Conservation (phyloP, 2,888 invertebrate species). For the Acrocyrtus sp. region DNA sequence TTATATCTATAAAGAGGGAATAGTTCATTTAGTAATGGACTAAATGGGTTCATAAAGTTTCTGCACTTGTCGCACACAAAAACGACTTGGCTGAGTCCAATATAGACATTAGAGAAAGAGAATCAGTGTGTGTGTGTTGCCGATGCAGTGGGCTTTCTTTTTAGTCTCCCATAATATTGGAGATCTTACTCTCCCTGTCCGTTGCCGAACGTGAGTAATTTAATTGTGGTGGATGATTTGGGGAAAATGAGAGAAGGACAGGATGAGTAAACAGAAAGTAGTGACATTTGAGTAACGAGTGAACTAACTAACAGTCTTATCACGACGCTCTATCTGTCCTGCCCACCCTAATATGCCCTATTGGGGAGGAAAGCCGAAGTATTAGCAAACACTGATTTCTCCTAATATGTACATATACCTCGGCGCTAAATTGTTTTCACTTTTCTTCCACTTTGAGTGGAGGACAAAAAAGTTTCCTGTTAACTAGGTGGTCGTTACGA, state of each 20-base stretch:
- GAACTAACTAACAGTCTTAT: background rate
- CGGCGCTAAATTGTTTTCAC: conserved; percentile 13
- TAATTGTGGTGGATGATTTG: conserved; percentile 25
- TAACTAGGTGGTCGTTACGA: too few relatives aligned
- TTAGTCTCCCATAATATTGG: too few relatives aligned
- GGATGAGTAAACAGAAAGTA: conserved; percentile 12
- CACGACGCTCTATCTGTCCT: conserved; percentile 3
- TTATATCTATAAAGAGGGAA: too few relatives aligned
- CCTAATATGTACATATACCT: too few relatives aligned
- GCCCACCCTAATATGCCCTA: background rate
- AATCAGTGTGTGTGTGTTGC: too few relatives aligned
- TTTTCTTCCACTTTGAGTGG: background rate
- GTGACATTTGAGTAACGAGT: conserved; percentile 14
- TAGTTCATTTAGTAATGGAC: too few relatives aligned
- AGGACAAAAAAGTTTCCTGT: conserved; percentile 6
- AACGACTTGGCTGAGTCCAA: too few relatives aligned
- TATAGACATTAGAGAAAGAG: too few relatives aligned
- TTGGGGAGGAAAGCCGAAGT: background rate
- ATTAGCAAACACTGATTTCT: conserved; percentile 2
- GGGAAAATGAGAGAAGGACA: conserved; percentile 8
- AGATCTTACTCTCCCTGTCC: too few relatives aligned
- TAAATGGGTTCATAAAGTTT: too few relatives aligned
- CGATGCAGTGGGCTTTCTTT: too few relatives aligned
- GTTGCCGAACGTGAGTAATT: conserved; percentile 13
- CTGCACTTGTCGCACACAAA: too few relatives aligned